Conservation (phyloP, 2,113 vertebrate genomes). For the Bothrops jararaca region DNA sequence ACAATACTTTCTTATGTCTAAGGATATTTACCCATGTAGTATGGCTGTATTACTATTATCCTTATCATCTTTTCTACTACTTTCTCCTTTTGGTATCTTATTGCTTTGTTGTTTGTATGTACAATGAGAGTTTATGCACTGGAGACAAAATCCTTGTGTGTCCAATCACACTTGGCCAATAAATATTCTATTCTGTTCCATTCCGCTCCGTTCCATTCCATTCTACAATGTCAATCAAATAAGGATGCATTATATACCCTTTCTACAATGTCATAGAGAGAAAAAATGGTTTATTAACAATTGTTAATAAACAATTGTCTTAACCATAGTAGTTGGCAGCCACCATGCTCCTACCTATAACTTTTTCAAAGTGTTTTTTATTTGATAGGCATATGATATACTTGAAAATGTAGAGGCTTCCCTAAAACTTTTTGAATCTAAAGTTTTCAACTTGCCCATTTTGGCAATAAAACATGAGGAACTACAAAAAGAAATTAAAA, state of each 20-base stretch:
- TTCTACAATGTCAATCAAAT: not conserved
- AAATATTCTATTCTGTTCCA: not conserved
- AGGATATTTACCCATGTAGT: not conserved
- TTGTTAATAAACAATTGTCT: slow-evolving; percentile 15
- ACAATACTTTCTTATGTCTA: not conserved
- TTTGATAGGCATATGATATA: slow-evolving; percentile 74
- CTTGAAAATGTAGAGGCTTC: slow-evolving; percentile 75
- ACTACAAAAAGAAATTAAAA: slow-evolving; percentile 69
- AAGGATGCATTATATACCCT: not conserved
- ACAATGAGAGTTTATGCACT: not conserved
- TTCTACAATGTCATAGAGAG: not conserved
- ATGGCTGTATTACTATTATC: not conserved
- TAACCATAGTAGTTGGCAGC: not conserved
- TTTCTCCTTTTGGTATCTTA: not conserved
- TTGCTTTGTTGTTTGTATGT: not conserved
- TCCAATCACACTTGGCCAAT: not conserved
- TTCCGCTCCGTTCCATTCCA: not conserved
- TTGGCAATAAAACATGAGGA: slow-evolving; percentile 70
- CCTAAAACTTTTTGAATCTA: slow-evolving; percentile 67
- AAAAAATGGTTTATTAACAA: not conserved
- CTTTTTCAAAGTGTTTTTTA: slow-evolving; percentile 49
- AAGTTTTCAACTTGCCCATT: slow-evolving; percentile 63
- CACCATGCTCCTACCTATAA: not conserved
- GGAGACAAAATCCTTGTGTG: not conserved
- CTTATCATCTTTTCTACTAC: not conserved